Base-by-base conservation (phyloP, 2,113 vertebrate genomes). In the Sula dactylatra region DNA sequence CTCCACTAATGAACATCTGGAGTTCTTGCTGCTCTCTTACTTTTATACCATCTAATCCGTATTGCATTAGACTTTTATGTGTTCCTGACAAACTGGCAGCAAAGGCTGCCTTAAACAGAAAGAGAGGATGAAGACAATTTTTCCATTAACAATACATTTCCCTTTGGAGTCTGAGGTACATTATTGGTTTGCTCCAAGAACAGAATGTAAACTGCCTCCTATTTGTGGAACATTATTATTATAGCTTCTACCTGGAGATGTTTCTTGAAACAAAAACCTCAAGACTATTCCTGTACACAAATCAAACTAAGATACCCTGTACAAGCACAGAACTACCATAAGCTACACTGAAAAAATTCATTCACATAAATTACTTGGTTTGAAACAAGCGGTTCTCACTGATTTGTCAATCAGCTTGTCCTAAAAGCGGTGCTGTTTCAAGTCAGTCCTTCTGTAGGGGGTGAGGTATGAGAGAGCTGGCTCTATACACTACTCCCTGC, bases 101-200 rank as follows among this genome's bases (percentile, higher is more conserved):
- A 55, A 96, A 94, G 34, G 64, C 59, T 96, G 86, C 92, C 94
- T 97, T 96, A 97, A 98, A 97, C 88, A 98, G 96, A 97, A 97
- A 84, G 55, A 96, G 81, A 93, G 87, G 90, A 97, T 93, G 97
- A 97, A 98, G 88, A 95, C 82, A 92, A 94, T 96, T 98, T 98
- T 98, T 97, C 97, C 95, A 98, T 97, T 98, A 98, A 93, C 89
- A 97, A 93, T 96, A 95, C 93, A 96, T 98, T 98, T 97, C 96
- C 97, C 97, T 97, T 98, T 96, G 95, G 97, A 97, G 88, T 96
- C 91, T 94, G 87, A 70, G 71, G 50, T 38, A 62, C 38, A 64
- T 97, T 98, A 97, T 89, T 95, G 94, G 94, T 95, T 96, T 98
- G 94, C 89, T 96, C 82, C 79, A 87, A 83, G 83, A 95, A 64